Percentiles rank a stretch among this genome's conserved stretches.
phyloP scores from a whole-genome alignment of 2,797 vertebrate genomes.

The Manis crassicaudata region DNA sequence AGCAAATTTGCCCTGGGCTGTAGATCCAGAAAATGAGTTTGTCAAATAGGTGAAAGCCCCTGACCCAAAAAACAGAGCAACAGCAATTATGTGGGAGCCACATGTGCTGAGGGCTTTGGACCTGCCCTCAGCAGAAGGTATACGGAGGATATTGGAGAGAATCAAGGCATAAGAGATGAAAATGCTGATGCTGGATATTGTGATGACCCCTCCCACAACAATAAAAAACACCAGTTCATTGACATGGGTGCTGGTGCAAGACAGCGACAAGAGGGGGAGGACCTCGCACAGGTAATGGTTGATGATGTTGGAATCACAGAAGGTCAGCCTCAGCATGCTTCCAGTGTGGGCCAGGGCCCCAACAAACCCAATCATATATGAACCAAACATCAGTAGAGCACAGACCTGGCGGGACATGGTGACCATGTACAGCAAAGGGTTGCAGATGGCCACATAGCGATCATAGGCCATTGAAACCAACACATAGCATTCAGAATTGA shows the following conservation, averaged over 20 bases:
- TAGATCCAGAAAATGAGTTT: conserved; percentile 10
- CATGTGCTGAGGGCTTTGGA: conserved; percentile 68
- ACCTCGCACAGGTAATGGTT: conserved; percentile 74
- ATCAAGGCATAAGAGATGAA: conserved; percentile 68
- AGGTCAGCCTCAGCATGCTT: conserved; percentile 66
- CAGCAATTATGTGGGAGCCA: conserved; percentile 56
- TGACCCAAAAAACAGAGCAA: conserved; percentile 75
- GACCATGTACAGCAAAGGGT: conserved; percentile 65
- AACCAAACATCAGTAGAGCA: conserved; percentile 41
- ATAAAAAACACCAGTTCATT: conserved; percentile 54
- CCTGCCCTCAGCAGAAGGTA: conserved; percentile 57
- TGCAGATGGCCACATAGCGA: conserved; percentile 73
- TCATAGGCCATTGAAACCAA: conserved; percentile 76
- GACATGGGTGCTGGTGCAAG: conserved; percentile 31
- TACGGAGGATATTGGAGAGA: conserved; percentile 46
- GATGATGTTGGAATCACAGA: conserved; percentile 55
- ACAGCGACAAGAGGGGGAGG: conserved; percentile 64
- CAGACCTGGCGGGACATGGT: conserved; percentile 63
- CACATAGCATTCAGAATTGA: conserved; percentile 73
- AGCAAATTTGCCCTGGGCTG: conserved; percentile 8
- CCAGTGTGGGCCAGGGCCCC: conserved; percentile 59
- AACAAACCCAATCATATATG: conserved; percentile 55
- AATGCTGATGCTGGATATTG: conserved; percentile 44
- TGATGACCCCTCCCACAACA: conserved; percentile 57
- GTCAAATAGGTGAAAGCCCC: conserved; percentile 57